A percentile compares a stretch with the other conserved stretches of the same genome.
These are phyloP conservation scores for Ploceus nigricollis DNA, from an alignment of 2,113 vertebrate species.

Conservation along the genomic window DNA sequence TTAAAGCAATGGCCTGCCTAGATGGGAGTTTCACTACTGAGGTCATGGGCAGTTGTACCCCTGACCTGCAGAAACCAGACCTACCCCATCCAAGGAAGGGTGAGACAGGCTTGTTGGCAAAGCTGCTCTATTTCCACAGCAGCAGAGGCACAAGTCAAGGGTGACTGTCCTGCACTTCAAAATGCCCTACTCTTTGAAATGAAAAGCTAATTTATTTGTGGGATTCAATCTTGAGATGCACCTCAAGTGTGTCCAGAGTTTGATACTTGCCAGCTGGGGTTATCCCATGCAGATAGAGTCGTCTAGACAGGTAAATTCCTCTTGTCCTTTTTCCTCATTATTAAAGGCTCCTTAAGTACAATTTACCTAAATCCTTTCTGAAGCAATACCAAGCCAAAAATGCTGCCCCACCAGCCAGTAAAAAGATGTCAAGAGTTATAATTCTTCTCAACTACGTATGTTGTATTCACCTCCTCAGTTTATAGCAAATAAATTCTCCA, in stretches of 20 bases:
- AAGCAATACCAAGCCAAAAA: not conserved
- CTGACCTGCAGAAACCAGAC: not conserved
- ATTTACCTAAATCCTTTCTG: not conserved
- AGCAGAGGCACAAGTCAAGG: not conserved
- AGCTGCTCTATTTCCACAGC: not conserved
- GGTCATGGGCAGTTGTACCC: not conserved
- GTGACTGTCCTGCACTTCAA: not conserved
- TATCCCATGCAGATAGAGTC: not conserved
- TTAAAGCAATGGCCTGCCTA: not conserved
- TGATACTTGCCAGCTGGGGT: not conserved
- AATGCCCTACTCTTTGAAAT: not conserved
- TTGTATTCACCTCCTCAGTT: not conserved
- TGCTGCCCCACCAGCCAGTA: not conserved
- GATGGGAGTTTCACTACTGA: not conserved
- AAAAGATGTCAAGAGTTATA: slow-evolving; percentile 1
- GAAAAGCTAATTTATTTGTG: not conserved
- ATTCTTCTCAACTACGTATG: not conserved
- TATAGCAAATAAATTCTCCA: not conserved
- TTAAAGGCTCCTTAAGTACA: not conserved
- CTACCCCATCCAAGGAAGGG: not conserved
- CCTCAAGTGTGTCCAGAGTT: not conserved
- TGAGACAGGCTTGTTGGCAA: not conserved
- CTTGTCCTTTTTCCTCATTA: not conserved
- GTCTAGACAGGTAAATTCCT: slow-evolving; percentile 4
- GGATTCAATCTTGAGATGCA: not conserved